Percentiles rank a stretch among this genome's conserved stretches.
phyloP scores from a whole-genome alignment of 2,113 vertebrate species.

The Chinchilla lanigera region DNA sequence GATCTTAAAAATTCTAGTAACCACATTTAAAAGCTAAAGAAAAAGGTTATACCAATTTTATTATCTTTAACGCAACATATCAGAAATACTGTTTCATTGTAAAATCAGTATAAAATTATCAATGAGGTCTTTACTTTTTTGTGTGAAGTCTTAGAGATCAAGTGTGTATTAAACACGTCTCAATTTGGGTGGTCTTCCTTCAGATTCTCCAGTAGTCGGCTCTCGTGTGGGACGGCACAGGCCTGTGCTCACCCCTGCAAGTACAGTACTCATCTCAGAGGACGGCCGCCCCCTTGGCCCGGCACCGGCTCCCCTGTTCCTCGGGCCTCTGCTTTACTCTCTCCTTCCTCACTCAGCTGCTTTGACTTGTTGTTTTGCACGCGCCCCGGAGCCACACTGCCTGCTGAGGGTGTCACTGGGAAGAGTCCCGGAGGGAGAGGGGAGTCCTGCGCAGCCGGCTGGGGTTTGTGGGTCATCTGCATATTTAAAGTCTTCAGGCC shows the following conservation, averaged over 20 bases:
- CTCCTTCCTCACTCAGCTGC: not conserved
- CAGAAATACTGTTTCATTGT: conserved; percentile 49
- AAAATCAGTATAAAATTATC: conserved; percentile 29
- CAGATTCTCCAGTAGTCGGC: no score
- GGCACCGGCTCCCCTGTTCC: not conserved
- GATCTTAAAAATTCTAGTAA: conserved; percentile 46
- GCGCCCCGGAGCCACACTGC: not conserved
- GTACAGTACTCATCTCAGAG: not conserved
- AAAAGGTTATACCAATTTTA: conserved; percentile 38
- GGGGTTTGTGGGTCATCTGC: not conserved
- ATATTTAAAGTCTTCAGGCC: not conserved
- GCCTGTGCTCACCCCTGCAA: not conserved
- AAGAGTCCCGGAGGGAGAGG: not conserved
- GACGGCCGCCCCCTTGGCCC: conserved; percentile 16
- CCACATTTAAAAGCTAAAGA: conserved; percentile 27
- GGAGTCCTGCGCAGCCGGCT: not conserved
- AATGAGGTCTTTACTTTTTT: not conserved
- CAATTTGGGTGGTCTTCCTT: not conserved
- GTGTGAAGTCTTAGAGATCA: conserved; percentile 22
- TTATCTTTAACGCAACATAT: conserved; percentile 12
- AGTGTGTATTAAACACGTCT: conserved; percentile 28
- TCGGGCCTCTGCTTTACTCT: not conserved
- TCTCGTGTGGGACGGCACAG: not conserved
- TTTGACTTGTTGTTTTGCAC: not conserved
- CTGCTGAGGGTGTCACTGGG: not conserved